These are phyloP conservation scores for Carassius carassius DNA, from an alignment of 2,113 vertebrate species.

Conservation along the genomic window DNA sequence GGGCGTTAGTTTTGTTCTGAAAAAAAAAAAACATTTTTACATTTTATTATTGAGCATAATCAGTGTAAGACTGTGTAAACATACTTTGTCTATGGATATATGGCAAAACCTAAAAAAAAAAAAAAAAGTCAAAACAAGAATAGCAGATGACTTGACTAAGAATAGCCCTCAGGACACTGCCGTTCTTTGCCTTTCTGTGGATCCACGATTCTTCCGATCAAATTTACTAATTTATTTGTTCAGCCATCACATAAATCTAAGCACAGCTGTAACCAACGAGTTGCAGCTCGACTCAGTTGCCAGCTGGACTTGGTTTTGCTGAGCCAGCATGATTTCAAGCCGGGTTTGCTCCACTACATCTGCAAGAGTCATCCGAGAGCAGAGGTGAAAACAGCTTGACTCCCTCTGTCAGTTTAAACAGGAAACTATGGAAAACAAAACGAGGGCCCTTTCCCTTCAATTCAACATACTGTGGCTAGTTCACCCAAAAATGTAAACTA, in stretches of 20 bases:
- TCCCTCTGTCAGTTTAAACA: constrained; percentile 35
- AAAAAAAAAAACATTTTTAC: background rate
- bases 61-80: background rate
- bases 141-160: background rate
- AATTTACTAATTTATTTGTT: constrained; percentile 97
- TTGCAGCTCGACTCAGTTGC: constrained; percentile 79
- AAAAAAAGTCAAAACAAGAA: background rate
- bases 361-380: constrained; percentile 87
- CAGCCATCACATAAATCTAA: constrained; percentile 93
- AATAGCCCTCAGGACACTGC: background rate
- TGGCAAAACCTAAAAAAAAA: background rate
- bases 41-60: background rate
- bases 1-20: too few relatives aligned
- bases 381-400: constrained; percentile 80
- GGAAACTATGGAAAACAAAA: background rate
- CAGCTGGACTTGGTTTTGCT: constrained; percentile 80
- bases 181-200: background rate
- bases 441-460: background rate
- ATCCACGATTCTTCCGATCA: constrained; percentile 76
- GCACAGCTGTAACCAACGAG: constrained; percentile 96
- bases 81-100: too few relatives aligned
- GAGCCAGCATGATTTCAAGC: constrained; percentile 88
- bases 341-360: constrained; percentile 88
- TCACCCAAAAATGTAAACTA: background rate
- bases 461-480: background rate